Evolutionary conservation across 92 coral and sea anemone genomes (phyloP).

Genomic region (Zoanthus sansibaricus): DNA sequence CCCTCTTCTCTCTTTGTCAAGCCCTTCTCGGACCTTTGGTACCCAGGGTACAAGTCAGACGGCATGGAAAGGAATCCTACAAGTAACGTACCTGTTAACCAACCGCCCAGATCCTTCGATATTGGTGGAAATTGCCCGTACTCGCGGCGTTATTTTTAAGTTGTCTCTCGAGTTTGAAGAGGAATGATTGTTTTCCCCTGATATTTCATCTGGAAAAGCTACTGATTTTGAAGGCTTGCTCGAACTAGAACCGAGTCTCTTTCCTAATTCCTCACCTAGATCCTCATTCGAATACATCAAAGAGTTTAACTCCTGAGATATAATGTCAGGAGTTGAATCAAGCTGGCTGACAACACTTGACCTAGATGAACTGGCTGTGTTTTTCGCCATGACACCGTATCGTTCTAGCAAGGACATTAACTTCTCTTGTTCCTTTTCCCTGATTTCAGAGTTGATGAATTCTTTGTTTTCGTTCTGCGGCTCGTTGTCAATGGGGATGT

Average conservation of each 20-base stretch:
- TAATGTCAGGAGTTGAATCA: slow-evolving; percentile 4
- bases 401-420: neutral
- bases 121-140: slow-evolving; percentile 17
- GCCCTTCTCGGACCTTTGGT: no score
- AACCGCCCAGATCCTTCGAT: neutral
- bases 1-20: no score
- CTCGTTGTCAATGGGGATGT: neutral
- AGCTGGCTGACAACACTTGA: slow-evolving; percentile 12
- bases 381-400: neutral
- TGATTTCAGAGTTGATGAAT: neutral
- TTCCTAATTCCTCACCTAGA: neutral
- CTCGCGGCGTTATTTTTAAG: neutral
- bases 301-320: neutral
- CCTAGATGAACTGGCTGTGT: neutral
- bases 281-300: neutral
- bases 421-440: neutral
- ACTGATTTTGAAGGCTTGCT: slow-evolving; percentile 15
- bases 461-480: neutral
- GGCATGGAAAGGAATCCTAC: no score
- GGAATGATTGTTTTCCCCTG: neutral
- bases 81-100: neutral
- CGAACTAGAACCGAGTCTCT: neutral
- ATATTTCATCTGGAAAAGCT: neutral
- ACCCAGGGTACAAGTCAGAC: no score
- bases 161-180: neutral